Base-by-base conservation (phyloP, 2,797 vertebrate species). In the Dendrocincla fuliginosa region DNA sequence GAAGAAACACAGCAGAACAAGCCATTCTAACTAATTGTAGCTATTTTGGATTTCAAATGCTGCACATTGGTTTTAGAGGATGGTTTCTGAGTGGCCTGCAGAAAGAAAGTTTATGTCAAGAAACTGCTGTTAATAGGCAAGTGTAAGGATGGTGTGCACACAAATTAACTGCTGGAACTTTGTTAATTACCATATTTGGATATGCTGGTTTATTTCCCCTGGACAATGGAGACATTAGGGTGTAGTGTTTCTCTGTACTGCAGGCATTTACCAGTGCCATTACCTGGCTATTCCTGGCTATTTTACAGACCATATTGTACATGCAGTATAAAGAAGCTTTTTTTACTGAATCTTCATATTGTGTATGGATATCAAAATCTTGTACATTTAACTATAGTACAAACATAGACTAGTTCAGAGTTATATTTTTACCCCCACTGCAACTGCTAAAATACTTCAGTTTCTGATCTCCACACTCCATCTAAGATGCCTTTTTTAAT, bases 1-100 rank as follows among this genome's bases (percentile, higher is more conserved):
- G 92, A 92, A 52, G 57, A 87, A 89, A 69, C 23, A 50, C 47
- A 92, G 67, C 68, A 85, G 91, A 87, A 77, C 15, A 79, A 87
- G 47, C 17, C 56, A 49, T 85, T 84, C 75, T 24, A 89, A 56
- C 44, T 65, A 84, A 78, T 33, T 44, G 52, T 10, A 84, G 27
- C 35, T 93, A 70, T 85, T 89, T 8, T 52, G 47, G 80, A 89
- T 87, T 95, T 90, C 89, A 94, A 82, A 92, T 1, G 1, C 28
- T 42, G 87, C 74, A 73, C 10, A 13, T 6, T 4, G 3, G 16
- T 50, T 95, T 94, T 47, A 77, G 60, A 85, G 39, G 12, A 73
- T 7, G 11, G 30, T 41, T 92, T 82, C 49, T 3, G 1, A 92
- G 44, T 8, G 63, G 28, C 6, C 41, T 56, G 16, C 37, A 89